A percentile compares a stretch with the other conserved stretches of the same genome.
These are phyloP conservation scores for Cordilura impudica DNA, from an alignment of 2,888 invertebrate genomes.

Conservation along the genomic window DNA sequence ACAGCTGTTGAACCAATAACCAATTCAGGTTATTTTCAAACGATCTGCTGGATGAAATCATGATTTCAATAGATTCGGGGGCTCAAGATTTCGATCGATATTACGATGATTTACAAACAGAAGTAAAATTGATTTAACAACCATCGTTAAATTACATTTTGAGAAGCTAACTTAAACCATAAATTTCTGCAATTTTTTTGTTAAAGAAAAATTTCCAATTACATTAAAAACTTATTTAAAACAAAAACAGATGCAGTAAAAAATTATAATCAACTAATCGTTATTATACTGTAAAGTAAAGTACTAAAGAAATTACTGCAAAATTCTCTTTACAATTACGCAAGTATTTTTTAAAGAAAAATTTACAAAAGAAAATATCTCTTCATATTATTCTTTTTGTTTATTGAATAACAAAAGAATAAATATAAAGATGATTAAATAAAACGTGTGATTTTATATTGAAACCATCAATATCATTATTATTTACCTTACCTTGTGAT, in stretches of 20 bases:
- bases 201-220: no score
- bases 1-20: no score
- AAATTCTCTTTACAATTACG: slow-evolving; percentile 63
- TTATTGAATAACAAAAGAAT: neutral
- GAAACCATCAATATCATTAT: neutral
- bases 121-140: no score
- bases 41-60: no score
- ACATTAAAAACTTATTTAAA: no score
- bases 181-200: no score
- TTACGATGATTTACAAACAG: no score
- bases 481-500: slow-evolving; percentile 75
- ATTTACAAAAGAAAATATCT: slow-evolving; percentile 1
- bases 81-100: no score
- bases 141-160: no score
- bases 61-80: no score
- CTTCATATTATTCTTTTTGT: neutral
- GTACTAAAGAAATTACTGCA: slow-evolving; percentile 28
- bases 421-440: neutral
- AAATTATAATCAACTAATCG: neutral
- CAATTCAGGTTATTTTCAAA: no score
- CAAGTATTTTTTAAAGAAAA: slow-evolving; percentile 58
- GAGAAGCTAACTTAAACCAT: no score
- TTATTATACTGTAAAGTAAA: slow-evolving; percentile 4
- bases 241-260: neutral
- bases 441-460: neutral